Evolutionary conservation across 2,888 invertebrate genomes (phyloP).

Genomic region (Synanthedon myopaeformis): DNA sequence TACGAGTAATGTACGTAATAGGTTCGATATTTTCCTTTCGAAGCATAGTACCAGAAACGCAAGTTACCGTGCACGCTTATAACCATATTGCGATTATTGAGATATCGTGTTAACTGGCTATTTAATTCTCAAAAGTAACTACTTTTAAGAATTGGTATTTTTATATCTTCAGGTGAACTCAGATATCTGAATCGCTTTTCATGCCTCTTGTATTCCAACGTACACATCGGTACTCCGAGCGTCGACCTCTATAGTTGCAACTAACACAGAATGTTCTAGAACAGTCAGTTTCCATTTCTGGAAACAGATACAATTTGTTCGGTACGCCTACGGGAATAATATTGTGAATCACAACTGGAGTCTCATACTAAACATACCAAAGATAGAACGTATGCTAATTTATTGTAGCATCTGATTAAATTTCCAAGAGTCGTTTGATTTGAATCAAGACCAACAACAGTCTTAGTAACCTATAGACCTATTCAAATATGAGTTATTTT

Average conservation of each 20-base stretch:
- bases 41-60: too few relatives aligned
- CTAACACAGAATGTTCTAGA: slow-evolving; percentile 39
- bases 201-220: not conserved
- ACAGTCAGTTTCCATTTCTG: slow-evolving; percentile 45
- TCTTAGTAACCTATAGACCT: too few relatives aligned
- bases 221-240: slow-evolving; percentile 1
- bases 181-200: not conserved
- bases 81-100: too few relatives aligned
- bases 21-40: too few relatives aligned
- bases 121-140: too few relatives aligned
- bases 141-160: too few relatives aligned
- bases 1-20: too few relatives aligned
- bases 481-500: too few relatives aligned
- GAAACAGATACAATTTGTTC: slow-evolving; percentile 35
- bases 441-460: too few relatives aligned
- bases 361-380: slow-evolving; percentile 34
- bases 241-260: slow-evolving; percentile 7
- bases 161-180: too few relatives aligned
- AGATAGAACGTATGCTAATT: slow-evolving; percentile 2
- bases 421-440: not conserved
- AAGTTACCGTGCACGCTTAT: too few relatives aligned
- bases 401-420: not conserved
- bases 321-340: slow-evolving; percentile 43
- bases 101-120: too few relatives aligned
- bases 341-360: slow-evolving; percentile 42